A percentile compares a stretch with the other conserved stretches of the same genome.
phyloP scores from a whole-genome alignment of 2,113 vertebrate species.

The Ia io region DNA sequence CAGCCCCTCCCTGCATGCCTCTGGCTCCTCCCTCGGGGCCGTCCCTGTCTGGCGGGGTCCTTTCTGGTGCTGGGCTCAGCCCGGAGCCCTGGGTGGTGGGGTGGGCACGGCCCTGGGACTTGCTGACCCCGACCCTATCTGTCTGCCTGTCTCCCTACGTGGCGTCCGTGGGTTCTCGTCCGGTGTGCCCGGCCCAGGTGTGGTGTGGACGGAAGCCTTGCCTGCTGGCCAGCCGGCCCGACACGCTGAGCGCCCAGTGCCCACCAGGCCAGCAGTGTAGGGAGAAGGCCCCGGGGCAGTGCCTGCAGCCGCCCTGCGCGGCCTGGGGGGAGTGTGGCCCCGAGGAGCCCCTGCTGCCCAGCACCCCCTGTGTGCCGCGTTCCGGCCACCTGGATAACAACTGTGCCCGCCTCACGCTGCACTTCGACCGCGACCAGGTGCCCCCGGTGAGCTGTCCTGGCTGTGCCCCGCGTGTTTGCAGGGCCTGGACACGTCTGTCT shows the following conservation, averaged over 20 bases:
- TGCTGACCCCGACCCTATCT: rapidly evolving
- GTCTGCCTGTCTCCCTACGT: rapidly evolving
- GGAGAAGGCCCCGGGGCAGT: constrained; percentile 86
- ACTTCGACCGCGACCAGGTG: constrained; percentile 90
- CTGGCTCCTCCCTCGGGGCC: rapidly evolving
- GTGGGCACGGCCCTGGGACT: rapidly evolving
- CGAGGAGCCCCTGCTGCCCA: constrained; percentile 75
- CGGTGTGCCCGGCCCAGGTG: constrained; percentile 80
- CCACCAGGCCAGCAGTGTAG: constrained; percentile 87
- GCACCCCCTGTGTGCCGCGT: constrained; percentile 90
- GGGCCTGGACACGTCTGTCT: rapidly evolving
- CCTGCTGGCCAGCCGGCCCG: constrained; percentile 79
- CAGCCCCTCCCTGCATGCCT: too few species aligned
- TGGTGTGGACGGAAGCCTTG: constrained; percentile 92
- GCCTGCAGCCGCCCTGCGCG: constrained; percentile 89
- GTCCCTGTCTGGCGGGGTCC: not conserved
- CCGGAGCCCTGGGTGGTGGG: not conserved
- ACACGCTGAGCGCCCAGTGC: constrained; percentile 79
- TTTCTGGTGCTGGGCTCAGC: not conserved
- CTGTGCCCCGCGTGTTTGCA: rapidly evolving
- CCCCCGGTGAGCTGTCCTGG: constrained; percentile 85
- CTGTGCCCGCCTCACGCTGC: constrained; percentile 93
- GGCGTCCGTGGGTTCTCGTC: not conserved
- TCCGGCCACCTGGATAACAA: constrained; percentile 88
- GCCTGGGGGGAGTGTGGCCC: constrained; percentile 92